phyloP scores from a whole-genome alignment of 2,113 vertebrate genomes.

The Amblyornis subalaris region DNA sequence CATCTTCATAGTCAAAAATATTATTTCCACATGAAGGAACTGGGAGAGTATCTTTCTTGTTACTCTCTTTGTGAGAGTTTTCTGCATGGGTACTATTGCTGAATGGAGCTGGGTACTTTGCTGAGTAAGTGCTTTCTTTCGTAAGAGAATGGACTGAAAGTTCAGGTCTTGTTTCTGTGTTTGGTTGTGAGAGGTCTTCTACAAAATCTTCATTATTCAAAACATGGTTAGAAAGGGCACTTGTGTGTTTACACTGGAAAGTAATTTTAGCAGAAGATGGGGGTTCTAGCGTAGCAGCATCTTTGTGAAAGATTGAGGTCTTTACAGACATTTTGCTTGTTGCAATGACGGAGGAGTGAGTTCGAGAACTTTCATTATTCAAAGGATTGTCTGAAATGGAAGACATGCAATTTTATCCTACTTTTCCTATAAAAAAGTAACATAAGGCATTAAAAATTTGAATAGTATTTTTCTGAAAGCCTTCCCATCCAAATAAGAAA shows the following conservation, averaged over 20 bases:
- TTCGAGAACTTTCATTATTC: constrained; percentile 89
- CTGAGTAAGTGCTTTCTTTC: constrained; percentile 87
- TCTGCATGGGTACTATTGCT: constrained; percentile 78
- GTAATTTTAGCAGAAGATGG: constrained; percentile 88
- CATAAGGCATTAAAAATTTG: neutral
- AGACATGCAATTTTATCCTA: constrained; percentile 37
- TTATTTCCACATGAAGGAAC: constrained; percentile 82
- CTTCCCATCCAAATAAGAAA: neutral
- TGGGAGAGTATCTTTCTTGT: constrained; percentile 77
- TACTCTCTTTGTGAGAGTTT: constrained; percentile 77
- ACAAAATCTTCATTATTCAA: constrained; percentile 83
- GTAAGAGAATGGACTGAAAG: constrained; percentile 82
- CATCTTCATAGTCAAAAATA: constrained; percentile 80
- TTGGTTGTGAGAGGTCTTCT: constrained; percentile 84
- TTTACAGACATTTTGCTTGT: constrained; percentile 88
- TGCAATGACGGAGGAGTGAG: constrained; percentile 86
- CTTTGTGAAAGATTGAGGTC: constrained; percentile 86
- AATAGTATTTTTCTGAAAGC: neutral
- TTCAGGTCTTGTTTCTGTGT: constrained; percentile 80
- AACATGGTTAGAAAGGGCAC: constrained; percentile 84
- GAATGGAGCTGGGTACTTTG: constrained; percentile 86
- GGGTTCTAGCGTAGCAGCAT: constrained; percentile 84
- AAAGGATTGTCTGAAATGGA: constrained; percentile 86
- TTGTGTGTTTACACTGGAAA: constrained; percentile 88
- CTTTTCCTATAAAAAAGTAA: neutral